Base-by-base conservation (phyloP, 2,888 invertebrate genomes). In the Macrophya annulata region DNA sequence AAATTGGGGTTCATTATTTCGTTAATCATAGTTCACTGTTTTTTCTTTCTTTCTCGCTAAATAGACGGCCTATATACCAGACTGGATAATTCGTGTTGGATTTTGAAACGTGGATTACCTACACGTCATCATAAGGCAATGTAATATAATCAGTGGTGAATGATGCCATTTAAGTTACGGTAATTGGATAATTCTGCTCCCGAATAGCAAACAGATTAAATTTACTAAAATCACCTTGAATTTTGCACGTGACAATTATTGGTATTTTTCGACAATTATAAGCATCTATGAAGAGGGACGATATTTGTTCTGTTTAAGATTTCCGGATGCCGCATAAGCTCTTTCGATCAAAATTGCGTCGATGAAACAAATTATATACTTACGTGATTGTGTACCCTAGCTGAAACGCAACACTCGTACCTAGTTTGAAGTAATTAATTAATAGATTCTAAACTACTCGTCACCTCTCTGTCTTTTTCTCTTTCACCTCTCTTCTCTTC, bases 371-470 rank as follows among this genome's bases (percentile, higher is more conserved):
- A 51, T 17, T 15, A 51, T 17, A 17, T 51, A 51, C n/a, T 55
- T n/a, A 1, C 31, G 3, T 1, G 31, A 31, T 31, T 31, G 31
- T 3, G 31, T 62, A 10, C 62, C 21, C 25, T n/a, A 48, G 48
- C 31, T 6, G 62, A 2, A 25, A 62, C 12, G 62, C 10, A 25
- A 62, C 12, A 62, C 25, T 62, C 21, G 62, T 9, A 62, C 62
- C 25, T 4, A 25, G 62, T 25, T 25, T 21, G 62, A 62, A 25
- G 25, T 25, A 62, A 62, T 62, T 62, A 62, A 62, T 62, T 62
- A 62, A 25, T 62, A 12, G 62, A 62, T 62, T 62, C 10, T 62
- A 25, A 25, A 62, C 62, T 62, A 25, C 62, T 62, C 62, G 62
- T 62, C 25, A 9, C 62, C 21, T 25, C 21, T 62, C 62, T 10